phyloP scores from a whole-genome alignment of 2,113 vertebrate genomes.

The Naja naja region DNA sequence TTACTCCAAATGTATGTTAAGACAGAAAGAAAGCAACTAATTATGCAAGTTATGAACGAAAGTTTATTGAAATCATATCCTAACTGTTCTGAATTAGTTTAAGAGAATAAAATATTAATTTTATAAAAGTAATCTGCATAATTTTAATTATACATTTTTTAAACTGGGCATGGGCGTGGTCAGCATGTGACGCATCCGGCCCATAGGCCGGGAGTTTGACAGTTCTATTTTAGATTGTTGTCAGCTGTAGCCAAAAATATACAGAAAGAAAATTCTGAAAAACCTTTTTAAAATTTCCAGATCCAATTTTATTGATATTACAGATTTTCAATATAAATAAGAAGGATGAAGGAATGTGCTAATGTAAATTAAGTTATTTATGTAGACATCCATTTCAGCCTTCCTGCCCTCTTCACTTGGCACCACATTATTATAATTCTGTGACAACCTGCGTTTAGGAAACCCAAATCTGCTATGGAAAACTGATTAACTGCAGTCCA shows the following conservation, averaged over 20 bases:
- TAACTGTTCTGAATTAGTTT: slow-evolving; percentile 1
- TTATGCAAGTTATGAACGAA: neutral
- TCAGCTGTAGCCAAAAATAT: neutral
- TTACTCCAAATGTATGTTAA: neutral
- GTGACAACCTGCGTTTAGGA: neutral
- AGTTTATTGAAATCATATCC: slow-evolving; percentile 14
- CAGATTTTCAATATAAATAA: neutral
- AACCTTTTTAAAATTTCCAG: neutral
- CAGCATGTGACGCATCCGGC: no score
- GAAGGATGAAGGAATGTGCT: neutral
- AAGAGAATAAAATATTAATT: neutral
- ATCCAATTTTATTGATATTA: neutral
- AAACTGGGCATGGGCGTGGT: no score
- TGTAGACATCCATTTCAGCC: neutral
- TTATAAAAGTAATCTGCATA: neutral
- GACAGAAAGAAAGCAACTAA: neutral
- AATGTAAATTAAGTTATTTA: neutral
- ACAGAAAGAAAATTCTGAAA: neutral
- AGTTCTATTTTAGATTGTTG: neutral
- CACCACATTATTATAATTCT: neutral
- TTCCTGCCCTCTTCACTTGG: neutral
- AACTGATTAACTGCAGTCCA: neutral
- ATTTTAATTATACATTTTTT: neutral
- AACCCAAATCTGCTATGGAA: neutral
- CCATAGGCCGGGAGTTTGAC: no score